Conservation (phyloP, 2,888 invertebrate species). For the Malthinus seriepunctatus region DNA sequence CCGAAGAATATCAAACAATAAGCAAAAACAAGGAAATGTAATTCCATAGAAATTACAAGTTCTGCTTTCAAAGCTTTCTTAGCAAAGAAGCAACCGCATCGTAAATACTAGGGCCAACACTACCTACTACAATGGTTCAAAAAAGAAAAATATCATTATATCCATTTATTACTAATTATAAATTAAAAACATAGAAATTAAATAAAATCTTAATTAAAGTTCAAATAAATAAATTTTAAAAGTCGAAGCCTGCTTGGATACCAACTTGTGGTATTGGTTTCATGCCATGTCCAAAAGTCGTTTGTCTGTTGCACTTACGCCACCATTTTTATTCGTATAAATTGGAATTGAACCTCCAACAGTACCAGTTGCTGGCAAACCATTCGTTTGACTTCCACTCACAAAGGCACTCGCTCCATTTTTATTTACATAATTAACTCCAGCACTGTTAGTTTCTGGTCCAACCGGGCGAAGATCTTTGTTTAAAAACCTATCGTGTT, state of each 20-base stretch:
- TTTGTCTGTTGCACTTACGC: slow-evolving; percentile 6
- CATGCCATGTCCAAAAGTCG: too few species aligned
- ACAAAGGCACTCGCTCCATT: slow-evolving; percentile 14
- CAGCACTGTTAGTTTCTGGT: slow-evolving; percentile 9
- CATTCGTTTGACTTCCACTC: slow-evolving; percentile 9
- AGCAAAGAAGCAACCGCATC: too few species aligned
- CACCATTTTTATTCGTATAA: background rate
- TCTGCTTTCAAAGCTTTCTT: too few species aligned
- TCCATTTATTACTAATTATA: too few species aligned
- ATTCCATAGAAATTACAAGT: too few species aligned
- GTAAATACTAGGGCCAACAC: too few species aligned
- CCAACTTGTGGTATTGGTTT: slow-evolving; percentile 11
- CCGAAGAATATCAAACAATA: too few species aligned
- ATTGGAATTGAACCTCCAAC: slow-evolving; percentile 17
- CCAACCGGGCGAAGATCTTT: slow-evolving; percentile 12
- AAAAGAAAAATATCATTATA: too few species aligned
- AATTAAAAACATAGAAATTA: too few species aligned
- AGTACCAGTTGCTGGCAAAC: slow-evolving; percentile 4
- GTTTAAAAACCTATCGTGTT: slow-evolving; percentile 10
- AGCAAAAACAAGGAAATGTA: too few species aligned
- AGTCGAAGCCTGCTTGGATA: background rate
- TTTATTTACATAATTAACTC: slow-evolving; percentile 9
- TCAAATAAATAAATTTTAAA: background rate
- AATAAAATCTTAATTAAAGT: too few species aligned
- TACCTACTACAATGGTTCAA: too few species aligned